Evolutionary conservation across 2,888 invertebrate species (phyloP).

Genomic region (Drosophila mimetica): DNA sequence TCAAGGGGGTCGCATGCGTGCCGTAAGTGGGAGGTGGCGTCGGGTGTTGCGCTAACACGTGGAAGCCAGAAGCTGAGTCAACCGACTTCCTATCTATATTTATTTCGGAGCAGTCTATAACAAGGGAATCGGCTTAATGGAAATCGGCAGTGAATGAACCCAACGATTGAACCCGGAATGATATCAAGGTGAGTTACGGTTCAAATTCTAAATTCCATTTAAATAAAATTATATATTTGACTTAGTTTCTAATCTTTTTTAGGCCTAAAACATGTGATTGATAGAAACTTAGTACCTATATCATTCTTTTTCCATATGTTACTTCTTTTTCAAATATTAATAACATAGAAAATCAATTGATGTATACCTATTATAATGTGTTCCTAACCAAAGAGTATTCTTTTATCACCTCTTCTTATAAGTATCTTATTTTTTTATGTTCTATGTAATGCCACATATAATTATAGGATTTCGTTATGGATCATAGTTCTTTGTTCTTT

Average conservation of each 20-base stretch:
- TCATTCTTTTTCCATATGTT: too few relatives aligned
- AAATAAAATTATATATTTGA: too few relatives aligned
- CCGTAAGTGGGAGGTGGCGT: constrained; percentile 9
- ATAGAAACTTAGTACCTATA: too few relatives aligned
- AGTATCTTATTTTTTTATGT: neutral
- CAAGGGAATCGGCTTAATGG: constrained; percentile 15
- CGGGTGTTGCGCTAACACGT: neutral
- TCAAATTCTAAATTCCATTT: neutral
- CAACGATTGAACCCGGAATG: constrained; percentile 18
- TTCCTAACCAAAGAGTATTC: too few relatives aligned
- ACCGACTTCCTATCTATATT: constrained; percentile 7
- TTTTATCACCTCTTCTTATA: too few relatives aligned
- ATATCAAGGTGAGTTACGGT: neutral
- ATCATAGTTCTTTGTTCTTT: constrained; percentile 1
- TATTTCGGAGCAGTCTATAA: constrained; percentile 1
- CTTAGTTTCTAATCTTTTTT: too few relatives aligned
- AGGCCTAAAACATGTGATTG: too few relatives aligned
- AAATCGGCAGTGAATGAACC: constrained; percentile 23
- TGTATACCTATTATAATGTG: too few relatives aligned
- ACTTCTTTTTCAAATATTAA: too few relatives aligned
- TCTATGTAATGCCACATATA: neutral
- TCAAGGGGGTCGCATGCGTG: constrained; percentile 13
- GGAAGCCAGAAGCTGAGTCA: constrained; percentile 11
- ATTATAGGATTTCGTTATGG: neutral
- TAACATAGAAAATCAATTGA: too few relatives aligned